These are phyloP conservation scores for Pammene fasciana DNA, from an alignment of 2,888 invertebrate genomes.

Conservation along the genomic window DNA sequence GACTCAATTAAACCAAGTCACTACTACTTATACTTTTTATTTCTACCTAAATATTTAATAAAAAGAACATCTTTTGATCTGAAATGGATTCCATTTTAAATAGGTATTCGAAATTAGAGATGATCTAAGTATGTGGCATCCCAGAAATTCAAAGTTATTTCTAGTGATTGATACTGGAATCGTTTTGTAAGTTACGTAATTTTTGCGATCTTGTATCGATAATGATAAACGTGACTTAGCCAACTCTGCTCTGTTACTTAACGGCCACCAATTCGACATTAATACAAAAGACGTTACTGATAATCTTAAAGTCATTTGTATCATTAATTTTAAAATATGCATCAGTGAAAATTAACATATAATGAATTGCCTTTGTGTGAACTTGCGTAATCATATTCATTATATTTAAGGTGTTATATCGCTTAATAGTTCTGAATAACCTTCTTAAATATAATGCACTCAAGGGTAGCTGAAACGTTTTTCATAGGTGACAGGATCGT, in stretches of 20 bases:
- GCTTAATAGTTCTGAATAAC: constrained; percentile 36
- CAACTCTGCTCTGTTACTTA: constrained; percentile 71
- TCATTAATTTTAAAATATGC: constrained; percentile 73
- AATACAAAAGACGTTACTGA: constrained; percentile 69
- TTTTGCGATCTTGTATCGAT: constrained; percentile 67
- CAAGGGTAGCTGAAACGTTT: constrained; percentile 16
- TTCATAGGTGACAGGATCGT: not conserved
- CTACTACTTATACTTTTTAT: too few relatives aligned
- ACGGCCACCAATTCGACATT: constrained; percentile 62
- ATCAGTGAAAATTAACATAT: constrained; percentile 66
- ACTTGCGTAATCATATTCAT: constrained; percentile 54
- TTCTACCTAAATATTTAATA: too few relatives aligned
- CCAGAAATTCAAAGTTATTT: constrained; percentile 17
- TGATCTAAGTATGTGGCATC: not conserved
- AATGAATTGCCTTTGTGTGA: constrained; percentile 62
- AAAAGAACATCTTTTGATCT: too few relatives aligned
- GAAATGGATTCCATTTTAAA: too few relatives aligned
- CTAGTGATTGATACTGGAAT: constrained; percentile 48
- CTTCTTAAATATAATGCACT: constrained; percentile 28
- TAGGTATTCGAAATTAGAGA: not conserved
- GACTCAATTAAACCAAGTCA: too few relatives aligned
- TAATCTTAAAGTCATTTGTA: constrained; percentile 69
- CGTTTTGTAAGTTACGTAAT: constrained; percentile 62
- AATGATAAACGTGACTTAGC: constrained; percentile 73
- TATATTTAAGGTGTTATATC: constrained; percentile 46